Base-by-base conservation (phyloP, 92 coral and sea anemone species). In the Nematostella vectensis region DNA sequence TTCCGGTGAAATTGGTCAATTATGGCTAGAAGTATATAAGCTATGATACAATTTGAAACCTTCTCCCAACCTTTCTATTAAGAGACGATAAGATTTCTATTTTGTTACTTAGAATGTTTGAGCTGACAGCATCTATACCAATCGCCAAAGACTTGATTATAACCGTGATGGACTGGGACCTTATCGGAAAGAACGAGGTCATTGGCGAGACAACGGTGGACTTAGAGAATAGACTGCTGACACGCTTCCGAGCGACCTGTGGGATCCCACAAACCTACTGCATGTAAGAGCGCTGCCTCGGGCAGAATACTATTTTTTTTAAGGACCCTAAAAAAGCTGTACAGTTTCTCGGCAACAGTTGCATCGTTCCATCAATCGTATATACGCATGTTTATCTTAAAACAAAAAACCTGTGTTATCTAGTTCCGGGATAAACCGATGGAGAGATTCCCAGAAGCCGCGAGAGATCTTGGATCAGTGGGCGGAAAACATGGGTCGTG, bases 101-200 rank as follows among this genome's bases (percentile, higher is more conserved):
- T n/a, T n/a, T n/a, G n/a, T n/a, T n/a, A n/a, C n/a, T n/a, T 43
- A 91, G 98, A 71, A 85, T 86, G 98, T 91, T 86, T 71, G 98
- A 91, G 50, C 37, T 91, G 55, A 81, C 98, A 18, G 94, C 98
- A 18, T 54, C 57, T 57, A 59, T 91, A 21, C 98, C 98, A 2
- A 78, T 91, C 50, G 81, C 77, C 42, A 91, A 91, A 50, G 98
- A 91, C 58, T 73, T 91, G 50, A 70, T 58, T 54, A 74, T 91
- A 30, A 48, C 78, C 10, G 85, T 91, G 27, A 73, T 77, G 74
- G 98, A 91, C 54, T 91, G 81, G 50, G 98, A 91, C 57, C 39
- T 91, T 56, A 74, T 91, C 37, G 88, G 96, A 11, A 72, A 75
- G 40, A 93, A 91, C 38, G 98, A 91, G 60, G 58, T 72, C 54